Evolutionary conservation across 2,797 vertebrate species (phyloP), one percentile per base, ranked within the genome.

Genomic region (Gobionotothen gibberifrons): DNA sequence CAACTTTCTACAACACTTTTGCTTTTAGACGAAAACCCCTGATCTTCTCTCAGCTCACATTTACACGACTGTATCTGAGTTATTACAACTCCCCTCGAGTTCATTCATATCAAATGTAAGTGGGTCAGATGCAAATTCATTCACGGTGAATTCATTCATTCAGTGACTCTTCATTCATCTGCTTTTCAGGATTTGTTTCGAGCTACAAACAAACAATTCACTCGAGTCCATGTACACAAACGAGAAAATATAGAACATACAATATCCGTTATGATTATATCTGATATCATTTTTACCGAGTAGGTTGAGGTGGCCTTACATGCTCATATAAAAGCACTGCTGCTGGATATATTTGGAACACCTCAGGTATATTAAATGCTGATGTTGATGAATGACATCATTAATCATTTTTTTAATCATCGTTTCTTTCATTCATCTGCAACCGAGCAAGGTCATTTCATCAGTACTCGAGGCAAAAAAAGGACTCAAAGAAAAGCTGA

Each of bases 71-170:
- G 6, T 6, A 21, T 68, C 56, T 62, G 36, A 15, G 0, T 44
- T 26, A 13, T 40, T 40, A 43, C 39, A 49, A 51, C 6, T 46
- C 5, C 5, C 4, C 39, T 39, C 17, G 0, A 44, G 32, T 14
- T 47, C 17, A 52, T 46, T 71, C 43, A 74, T 48, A 54, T 76
- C 5, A 54, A 51, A 48, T 49, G 52, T 32, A 85, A 83, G 12
- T 77, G 44, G 73, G 68, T 77, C 79, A 63, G 29, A 74, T 69
- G 43, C 67, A 82, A 66, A 86, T 86, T n/a, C 8, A 74, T 62
- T 61, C 4, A 75, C 69, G 32, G 32, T 32, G 32, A 66, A 86
- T 86, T n/a, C 8, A 74, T 62, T 61, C 4, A 75, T 69, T 59
- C 9, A 3, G 32, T 12, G 17, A 51, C 29, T 49, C 21, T 73